These are phyloP conservation scores for Chauna torquata DNA, from an alignment of 2,113 vertebrate species.

Conservation along the genomic window DNA sequence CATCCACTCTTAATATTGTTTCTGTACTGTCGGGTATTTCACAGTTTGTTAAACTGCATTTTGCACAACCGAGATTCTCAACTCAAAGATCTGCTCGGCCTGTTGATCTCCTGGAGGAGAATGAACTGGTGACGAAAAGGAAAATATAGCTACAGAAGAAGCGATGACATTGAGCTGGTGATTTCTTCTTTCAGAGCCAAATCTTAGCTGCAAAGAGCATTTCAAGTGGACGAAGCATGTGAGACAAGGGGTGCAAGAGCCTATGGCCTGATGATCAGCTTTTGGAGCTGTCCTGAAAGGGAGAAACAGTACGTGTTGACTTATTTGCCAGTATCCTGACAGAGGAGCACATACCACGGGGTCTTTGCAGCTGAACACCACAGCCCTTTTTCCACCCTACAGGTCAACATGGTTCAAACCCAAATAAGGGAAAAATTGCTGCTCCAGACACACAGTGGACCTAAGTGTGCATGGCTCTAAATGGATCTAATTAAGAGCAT, in stretches of 20 bases:
- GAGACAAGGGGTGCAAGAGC: background rate
- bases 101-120: background rate
- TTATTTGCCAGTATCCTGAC: background rate
- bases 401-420: background rate
- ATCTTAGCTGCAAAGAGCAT: background rate
- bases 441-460: no score
- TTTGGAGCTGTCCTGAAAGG: background rate
- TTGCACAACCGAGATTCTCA: slow-evolving; percentile 24
- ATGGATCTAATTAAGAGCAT: background rate
- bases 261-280: background rate
- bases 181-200: background rate
- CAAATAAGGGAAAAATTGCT: background rate
- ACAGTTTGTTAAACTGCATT: background rate
- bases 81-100: background rate
- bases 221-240: background rate
- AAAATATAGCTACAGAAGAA: background rate
- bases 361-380: background rate
- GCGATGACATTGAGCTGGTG: background rate
- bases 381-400: background rate
- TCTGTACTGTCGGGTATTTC: slow-evolving; percentile 2
- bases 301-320: background rate
- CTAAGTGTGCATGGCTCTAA: background rate
- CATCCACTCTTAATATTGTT: slow-evolving; percentile 44
- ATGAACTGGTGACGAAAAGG: background rate
- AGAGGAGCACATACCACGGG: background rate